Percentiles rank a stretch among this genome's conserved stretches.
Evolutionary conservation across 2,888 invertebrate species (phyloP).

Genomic region (Cryptops parisi): DNA sequence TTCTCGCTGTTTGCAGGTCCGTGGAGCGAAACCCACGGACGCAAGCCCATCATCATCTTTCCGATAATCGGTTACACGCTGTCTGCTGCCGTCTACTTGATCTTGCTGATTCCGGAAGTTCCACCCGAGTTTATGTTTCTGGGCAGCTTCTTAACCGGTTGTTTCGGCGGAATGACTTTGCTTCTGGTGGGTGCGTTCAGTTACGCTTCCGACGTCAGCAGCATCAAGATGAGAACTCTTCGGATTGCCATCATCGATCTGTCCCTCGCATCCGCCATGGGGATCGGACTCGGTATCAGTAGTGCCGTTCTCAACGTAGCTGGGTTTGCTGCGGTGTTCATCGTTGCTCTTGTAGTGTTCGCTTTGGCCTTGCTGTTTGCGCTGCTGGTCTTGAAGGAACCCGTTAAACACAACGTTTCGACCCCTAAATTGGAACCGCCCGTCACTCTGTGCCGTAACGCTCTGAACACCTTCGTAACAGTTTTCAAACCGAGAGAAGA

Average conservation of each 20-base stretch:
- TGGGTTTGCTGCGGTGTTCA: not conserved
- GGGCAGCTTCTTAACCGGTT: not conserved
- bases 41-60: not conserved
- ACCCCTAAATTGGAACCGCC: not conserved
- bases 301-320: not conserved
- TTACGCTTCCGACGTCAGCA: not conserved
- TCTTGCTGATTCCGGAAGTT: too few relatives aligned
- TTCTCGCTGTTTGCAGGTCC: not conserved
- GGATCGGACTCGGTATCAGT: not conserved
- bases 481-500: not conserved
- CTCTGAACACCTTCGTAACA: not conserved
- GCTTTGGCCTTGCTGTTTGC: not conserved
- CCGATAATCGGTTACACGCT: not conserved
- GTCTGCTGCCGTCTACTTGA: not conserved
- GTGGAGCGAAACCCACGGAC: slow-evolving; percentile 5
- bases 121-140: not conserved
- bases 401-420: not conserved
- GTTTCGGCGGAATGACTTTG: not conserved
- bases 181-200: not conserved
- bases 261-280: not conserved
- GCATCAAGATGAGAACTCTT: not conserved
- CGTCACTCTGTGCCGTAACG: not conserved
- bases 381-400: not conserved
- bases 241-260: not conserved
- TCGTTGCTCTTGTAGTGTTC: not conserved